Base-by-base conservation (phyloP, 2,888 invertebrate genomes). In the Scaptomyza reducta region DNA sequence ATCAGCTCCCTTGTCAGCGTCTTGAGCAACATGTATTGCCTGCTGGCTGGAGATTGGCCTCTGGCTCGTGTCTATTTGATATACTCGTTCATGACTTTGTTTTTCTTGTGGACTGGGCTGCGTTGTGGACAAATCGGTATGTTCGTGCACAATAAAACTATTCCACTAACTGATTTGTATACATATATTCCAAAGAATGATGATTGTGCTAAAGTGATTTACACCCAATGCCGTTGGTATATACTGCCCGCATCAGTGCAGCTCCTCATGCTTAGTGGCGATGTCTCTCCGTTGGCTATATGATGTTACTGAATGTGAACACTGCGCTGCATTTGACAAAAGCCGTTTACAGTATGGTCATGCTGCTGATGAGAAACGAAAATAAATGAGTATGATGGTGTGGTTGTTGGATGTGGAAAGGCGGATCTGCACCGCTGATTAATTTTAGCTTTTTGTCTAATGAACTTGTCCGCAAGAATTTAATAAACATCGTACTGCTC, bases 401-500 rank as follows among this genome's bases (percentile, higher is more conserved):
- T 38, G 14, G 14, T 14, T 38, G 14, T 2, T 9, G 3, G 31
- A 13, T 18, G 51, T 9, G n/a, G 10, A 9, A 40, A 40, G 45
- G 25, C 22, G 13, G 31, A 31, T 3, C 44, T 51, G 57, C 9
- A 33, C 5, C 16, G 53, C 47, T 82, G 87, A 82, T 87, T 82
- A 87, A 87, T 87, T 85, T 81, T 33, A 65, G 82, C 85, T 85
- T 75, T 84, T 85, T 85, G 79, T 76, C 86, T 83, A 83, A 87
- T 83, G 88, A 83, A 85, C 82, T 83, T 72, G 79, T 59, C 76
- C 62, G 59, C 68, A 78, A 66, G 74, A 83, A 83, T 83, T 83
- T 83, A 87, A 83, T 83, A 83, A 87, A 85, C 76, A 72, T 41
- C 55, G 51, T 54, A 62, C 54, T 42, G 44, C 57, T 22, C 62